These are phyloP conservation scores for Tretioscincus oriximinensis DNA, from an alignment of 2,113 vertebrate species.

Conservation along the genomic window DNA sequence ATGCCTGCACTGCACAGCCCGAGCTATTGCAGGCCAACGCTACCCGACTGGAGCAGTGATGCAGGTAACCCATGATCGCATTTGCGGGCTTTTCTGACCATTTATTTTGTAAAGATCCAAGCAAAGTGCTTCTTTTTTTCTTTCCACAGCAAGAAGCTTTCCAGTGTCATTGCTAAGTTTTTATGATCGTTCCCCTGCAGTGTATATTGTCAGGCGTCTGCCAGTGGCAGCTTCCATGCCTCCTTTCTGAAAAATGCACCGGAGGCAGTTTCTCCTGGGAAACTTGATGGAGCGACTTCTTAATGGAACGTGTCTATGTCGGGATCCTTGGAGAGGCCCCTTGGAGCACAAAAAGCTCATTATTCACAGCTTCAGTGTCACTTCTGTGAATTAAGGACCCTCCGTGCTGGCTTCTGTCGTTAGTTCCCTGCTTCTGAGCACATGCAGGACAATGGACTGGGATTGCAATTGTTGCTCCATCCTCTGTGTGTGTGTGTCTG, in stretches of 20 bases:
- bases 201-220: slow-evolving; percentile 23
- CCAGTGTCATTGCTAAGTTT: slow-evolving; percentile 3
- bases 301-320: slow-evolving; percentile 22
- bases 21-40: too few relatives aligned
- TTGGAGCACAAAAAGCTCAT: slow-evolving; percentile 3
- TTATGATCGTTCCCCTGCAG: slow-evolving; percentile 22
- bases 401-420: slow-evolving; percentile 14
- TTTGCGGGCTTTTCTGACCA: too few relatives aligned
- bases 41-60: too few relatives aligned
- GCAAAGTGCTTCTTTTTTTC: neutral
- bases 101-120: too few relatives aligned
- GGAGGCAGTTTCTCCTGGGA: neutral
- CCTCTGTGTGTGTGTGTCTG: neutral
- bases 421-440: slow-evolving; percentile 28
- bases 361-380: slow-evolving; percentile 41
- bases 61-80: too few relatives aligned
- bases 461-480: neutral
- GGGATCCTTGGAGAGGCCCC: slow-evolving; percentile 18
- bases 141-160: neutral
- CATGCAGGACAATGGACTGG: neutral
- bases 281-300: neutral
- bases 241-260: slow-evolving; percentile 34
- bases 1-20: too few relatives aligned
- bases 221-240: slow-evolving; percentile 25
- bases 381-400: slow-evolving; percentile 28